Evolutionary conservation across 2,888 invertebrate species (phyloP), one percentile per base, ranked within the genome.

Genomic region (Polymixis flavicincta): DNA sequence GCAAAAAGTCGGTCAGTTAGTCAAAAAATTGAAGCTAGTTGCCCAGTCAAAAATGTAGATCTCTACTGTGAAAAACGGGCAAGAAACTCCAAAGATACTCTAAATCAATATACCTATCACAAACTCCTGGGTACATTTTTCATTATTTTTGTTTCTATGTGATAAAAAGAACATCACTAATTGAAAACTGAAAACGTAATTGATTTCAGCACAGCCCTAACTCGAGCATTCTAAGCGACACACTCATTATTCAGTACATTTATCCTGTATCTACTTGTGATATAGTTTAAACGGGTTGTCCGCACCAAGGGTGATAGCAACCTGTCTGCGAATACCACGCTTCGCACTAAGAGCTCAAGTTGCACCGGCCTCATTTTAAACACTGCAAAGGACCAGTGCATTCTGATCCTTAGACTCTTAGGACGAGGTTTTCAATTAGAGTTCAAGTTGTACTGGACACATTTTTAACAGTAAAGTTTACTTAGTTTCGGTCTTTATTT

Each of bases 181-280:
- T 3, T 37, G 6, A 50, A 59, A 22, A 32, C 32, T 2, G 6
- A 59, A 32, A 68, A 13, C 4, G 14, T 48, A 55, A 78, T 70
- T 63, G 57, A 55, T 63, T 60, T 55, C 8, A 71, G 55, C 28
- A 17, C 88, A 91, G 64, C 92, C 90, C 89, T 90, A 73, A 52
- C 59, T n/a, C 45, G 74, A 81, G 74, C 57, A 74, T 78, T 85
- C 77, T 85, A 78, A 76, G 74, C 79, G 85, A 78, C 78, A 77
- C 77, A 79, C 81, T 91, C 91, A 85, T 92, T 90, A 90, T 86
- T 92, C 90, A 91, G 84, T 72, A 78, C 79, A 85, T 88, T 90
- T 92, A 92, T 91, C 89, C 88, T 77, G 84, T 91, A 90, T 88
- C 90, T 87, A 83, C 74, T 78, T 67, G 78, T 87, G 89, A 90